Base-by-base conservation (phyloP, 2,797 vertebrate species). In the Acanthurus lineatus region DNA sequence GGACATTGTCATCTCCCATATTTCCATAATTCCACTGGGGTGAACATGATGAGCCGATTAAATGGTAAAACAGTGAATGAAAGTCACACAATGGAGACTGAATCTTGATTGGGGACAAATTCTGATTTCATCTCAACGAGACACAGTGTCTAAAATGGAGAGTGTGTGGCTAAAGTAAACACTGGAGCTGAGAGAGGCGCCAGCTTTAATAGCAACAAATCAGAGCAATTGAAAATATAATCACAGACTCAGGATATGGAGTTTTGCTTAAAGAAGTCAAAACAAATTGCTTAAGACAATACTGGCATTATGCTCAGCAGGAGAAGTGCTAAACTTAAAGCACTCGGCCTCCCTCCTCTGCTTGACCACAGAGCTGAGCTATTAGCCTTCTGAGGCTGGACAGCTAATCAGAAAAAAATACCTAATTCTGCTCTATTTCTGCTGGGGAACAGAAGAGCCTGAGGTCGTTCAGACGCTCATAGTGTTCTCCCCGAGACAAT, bases 401-500 rank as follows among this genome's bases (percentile, higher is more conserved):
- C 9, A 7, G 10, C 32, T 52, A 63, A 83, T 69, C 72, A 75
- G 32, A 73, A 78, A 68, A 57, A 14, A 73, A 73, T 17, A 35
- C 45, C 28, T 48, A 73, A 79, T 70, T 77, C 61, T 19, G 38
- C 40, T 81, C 52, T 6, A 68, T 80, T 76, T 64, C 22, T 64
- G 66, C 20, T 1, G 12, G n/a, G 71, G 56, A 74, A 59, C 40
- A 72, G 75, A 22, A 17, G 60, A 79, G 64, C 59, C 49, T 0
- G 2, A 9, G 49, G 64, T 12, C 48, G 56, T 52, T 73, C 67
- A 22, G 20, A 48, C 66, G 67, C 84, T 83, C 65, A 59, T 38
- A 78, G 58, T 57, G 17, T 76, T 83, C 79, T 85, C 75, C 61
- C 53, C 0, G 32, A 69, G 67, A 72, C 69, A 32, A 66, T 83